A percentile compares a stretch with the other conserved stretches of the same genome.
These are phyloP conservation scores for Nansenia antarctica DNA, from an alignment of 2,113 vertebrate genomes.

Conservation along the genomic window DNA sequence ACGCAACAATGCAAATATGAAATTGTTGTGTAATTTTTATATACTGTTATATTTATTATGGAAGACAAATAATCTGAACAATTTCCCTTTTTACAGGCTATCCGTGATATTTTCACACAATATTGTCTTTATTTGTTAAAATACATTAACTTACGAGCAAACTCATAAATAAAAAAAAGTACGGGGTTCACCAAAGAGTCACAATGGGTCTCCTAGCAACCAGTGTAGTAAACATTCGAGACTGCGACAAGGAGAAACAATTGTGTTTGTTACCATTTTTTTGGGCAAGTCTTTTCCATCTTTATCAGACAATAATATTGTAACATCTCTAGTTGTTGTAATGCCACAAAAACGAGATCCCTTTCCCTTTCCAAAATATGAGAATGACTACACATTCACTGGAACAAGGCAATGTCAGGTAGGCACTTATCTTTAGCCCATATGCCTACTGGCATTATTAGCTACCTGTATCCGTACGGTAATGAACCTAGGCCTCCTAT, in stretches of 20 bases:
- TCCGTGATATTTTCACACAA: too few species aligned
- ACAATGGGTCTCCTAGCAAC: constrained; percentile 65
- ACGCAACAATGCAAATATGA: too few species aligned
- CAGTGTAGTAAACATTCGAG: constrained; percentile 2
- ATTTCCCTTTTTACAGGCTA: too few species aligned
- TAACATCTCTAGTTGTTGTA: neutral
- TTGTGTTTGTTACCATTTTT: too few species aligned
- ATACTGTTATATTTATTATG: too few species aligned
- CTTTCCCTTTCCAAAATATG: constrained; percentile 58
- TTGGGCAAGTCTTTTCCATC: neutral
- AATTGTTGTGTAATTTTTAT: too few species aligned
- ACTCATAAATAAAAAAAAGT: neutral
- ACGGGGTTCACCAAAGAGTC: neutral
- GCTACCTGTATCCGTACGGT: too few species aligned
- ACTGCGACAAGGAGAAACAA: neutral
- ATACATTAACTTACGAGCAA: neutral
- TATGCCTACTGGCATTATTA: too few species aligned
- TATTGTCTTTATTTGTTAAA: too few species aligned
- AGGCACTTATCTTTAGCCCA: too few species aligned
- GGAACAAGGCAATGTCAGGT: constrained; percentile 67
- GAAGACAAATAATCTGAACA: too few species aligned
- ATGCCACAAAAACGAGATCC: constrained; percentile 73
- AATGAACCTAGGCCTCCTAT: too few species aligned
- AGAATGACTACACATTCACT: constrained; percentile 63
- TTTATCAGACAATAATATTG: neutral